Base-by-base conservation (phyloP, 2,797 vertebrate genomes). In the Gadopsis marmoratus region DNA sequence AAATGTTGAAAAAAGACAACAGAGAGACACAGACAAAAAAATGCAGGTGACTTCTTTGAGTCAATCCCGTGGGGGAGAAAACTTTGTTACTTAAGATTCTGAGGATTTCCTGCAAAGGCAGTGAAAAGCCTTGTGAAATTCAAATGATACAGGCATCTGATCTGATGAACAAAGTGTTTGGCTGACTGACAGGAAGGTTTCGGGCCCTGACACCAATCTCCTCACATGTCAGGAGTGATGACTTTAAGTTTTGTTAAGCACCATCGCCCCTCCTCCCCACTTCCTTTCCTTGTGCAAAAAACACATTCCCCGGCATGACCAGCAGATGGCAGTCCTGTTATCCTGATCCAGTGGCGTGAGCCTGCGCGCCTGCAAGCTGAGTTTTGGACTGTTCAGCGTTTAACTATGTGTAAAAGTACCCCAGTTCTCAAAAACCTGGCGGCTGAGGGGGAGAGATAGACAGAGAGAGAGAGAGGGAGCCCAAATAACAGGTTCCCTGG, bases 291-390 rank as follows among this genome's bases (percentile, higher is more conserved):
- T 3, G 41, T 10, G 35, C 16, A 31, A 29, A 65, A 45, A 58
- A 37, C 14, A 50, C 51, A 45, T 66, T 87, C 61, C 79, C 45
- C 16, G 0, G 0, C 17, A 4, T 74, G 14, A 51, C 93, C 95
- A 95, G 93, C 91, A 90, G 95, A 95, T 95, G 95, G 95, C 95
- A 95, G 91, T 96, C 89, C 88, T 92, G 95, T 91, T 93, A 94
- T 94, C 94, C 85, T 86, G 82, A 93, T 94, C 62, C 59, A 55
- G 21, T 37, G 31, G n/a, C 26, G 17, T 55, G 37, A 74, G 64
- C 45, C 56, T 54, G 37, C 4, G 11, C 14, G 83, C 86, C 88
- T 87, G 71, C 73, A 86, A 91, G 92, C 87, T 87, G 89, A 88
- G 81, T 88, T 89, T 89, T 89, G 89, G 84, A 93, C 90, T 92